Base-by-base conservation (phyloP, 2,888 invertebrate genomes). In the Hemaris fuciformis region DNA sequence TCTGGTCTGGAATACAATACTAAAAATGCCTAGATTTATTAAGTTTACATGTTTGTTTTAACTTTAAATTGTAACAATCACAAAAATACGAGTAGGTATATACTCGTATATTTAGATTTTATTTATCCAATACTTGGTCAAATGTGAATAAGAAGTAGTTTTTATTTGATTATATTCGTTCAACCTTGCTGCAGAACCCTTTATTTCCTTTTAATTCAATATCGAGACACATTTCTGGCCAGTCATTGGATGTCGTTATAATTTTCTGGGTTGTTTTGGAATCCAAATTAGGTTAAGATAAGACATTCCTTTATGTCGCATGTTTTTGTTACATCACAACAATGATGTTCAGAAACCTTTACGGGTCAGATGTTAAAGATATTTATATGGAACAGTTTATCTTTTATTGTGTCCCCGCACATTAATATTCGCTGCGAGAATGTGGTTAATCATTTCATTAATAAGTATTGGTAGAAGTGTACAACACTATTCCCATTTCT, bases 171-270 rank as follows among this genome's bases (percentile, higher is more conserved):
- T 48, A n/a, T 10, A 13, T 2, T 2, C 15, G n/a, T 13, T 13
- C 3, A 27, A 23, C 15, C 60, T 60, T 60, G 20, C 31, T 70
- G 64, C 69, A 67, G 78, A 79, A 77, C 76, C 64, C 58, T 23
- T 2, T 6, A 57, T 15, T 15, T 10, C 25, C 10, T 15, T n/a
- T 22, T 25, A 6, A 31, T 43, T 61, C 31, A n/a, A 8, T 5
- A 3, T 6, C 31, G 18, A 75, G 65, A 60, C 66, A 60, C 65
- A 65, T 68, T 79, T 84, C 75, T 79, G 87, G 80, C 83, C 74
- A 87, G 88, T 91, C 87, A 90, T 87, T 81, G 75, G 69, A 72
- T 77, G 80, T 86, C 82, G 79, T 87, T 86, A 85, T 77, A 83
- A 87, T 87, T 87, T 87, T 87, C 81, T 83, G 80, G 82, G 76